phyloP scores from a whole-genome alignment of 1,140 invertebrate species.

The Drosophila trapezifrons region DNA sequence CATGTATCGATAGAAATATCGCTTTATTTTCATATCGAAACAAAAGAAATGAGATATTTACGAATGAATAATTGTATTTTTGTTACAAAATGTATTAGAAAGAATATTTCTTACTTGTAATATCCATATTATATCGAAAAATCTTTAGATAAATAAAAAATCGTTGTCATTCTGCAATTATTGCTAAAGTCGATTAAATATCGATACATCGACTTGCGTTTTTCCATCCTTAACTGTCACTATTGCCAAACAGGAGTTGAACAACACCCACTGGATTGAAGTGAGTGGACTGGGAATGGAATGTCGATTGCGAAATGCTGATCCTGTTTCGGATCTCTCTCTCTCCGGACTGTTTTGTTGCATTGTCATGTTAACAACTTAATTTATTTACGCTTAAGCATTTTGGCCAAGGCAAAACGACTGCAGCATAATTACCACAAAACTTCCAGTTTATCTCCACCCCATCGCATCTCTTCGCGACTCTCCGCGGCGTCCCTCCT shows the following conservation, averaged over 20 bases:
- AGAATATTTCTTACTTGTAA: not conserved
- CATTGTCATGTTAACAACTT: slow-evolving; percentile 81
- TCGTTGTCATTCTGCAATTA: too few species aligned
- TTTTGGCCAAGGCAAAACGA: slow-evolving; percentile 49
- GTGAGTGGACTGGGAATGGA: slow-evolving; percentile 20
- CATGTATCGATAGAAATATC: not conserved
- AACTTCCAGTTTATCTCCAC: slow-evolving; percentile 42
- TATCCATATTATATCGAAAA: not conserved
- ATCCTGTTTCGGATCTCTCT: slow-evolving; percentile 25
- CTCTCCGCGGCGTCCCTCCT: slow-evolving; percentile 1
- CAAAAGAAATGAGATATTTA: not conserved
- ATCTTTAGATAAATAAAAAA: too few species aligned
- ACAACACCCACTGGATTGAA: slow-evolving; percentile 19
- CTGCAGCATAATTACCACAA: slow-evolving; percentile 65
- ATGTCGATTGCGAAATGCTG: slow-evolving; percentile 12
- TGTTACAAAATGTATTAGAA: too few species aligned
- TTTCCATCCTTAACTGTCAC: not conserved
- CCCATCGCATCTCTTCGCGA: slow-evolving; percentile 13
- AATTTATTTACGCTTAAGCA: slow-evolving; percentile 72
- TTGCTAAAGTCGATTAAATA: not conserved
- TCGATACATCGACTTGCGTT: not conserved
- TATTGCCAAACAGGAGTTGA: slow-evolving; percentile 25
- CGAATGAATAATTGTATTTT: not conserved
- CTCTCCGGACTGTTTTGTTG: slow-evolving; percentile 62
- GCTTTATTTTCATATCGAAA: not conserved